Evolutionary conservation across 2,113 vertebrate species (phyloP).

Genomic region (Numenius arquata): DNA sequence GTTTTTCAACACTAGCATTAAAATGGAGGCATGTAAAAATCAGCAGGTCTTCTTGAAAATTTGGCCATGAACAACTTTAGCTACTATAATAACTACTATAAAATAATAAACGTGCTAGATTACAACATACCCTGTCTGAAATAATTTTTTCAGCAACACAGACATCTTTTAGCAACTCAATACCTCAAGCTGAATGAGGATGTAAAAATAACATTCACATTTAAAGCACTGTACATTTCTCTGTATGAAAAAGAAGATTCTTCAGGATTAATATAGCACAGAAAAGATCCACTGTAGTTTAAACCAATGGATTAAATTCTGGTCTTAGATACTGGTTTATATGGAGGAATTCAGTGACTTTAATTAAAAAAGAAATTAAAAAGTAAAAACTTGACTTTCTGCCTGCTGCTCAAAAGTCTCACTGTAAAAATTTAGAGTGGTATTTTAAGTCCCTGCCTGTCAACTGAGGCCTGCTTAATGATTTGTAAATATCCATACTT

Average conservation of each 20-base stretch:
- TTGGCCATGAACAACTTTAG: background rate
- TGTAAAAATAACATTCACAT: background rate
- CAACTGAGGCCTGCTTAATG: constrained; percentile 43
- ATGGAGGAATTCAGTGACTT: background rate
- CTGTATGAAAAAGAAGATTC: background rate
- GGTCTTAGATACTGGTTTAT: background rate
- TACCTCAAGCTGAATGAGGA: background rate
- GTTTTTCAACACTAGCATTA: background rate
- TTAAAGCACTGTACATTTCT: background rate
- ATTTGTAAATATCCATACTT: constrained; percentile 55
- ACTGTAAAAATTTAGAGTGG: background rate
- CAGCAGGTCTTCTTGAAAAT: background rate
- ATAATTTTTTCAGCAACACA: background rate
- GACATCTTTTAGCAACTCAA: background rate
- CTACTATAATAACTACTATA: background rate
- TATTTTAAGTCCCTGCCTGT: constrained; percentile 28
- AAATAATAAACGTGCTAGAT: background rate
- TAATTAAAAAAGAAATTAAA: background rate
- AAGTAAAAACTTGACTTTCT: background rate
- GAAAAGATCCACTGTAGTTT: background rate
- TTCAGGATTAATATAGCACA: background rate
- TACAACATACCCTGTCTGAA: background rate
- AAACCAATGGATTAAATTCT: background rate
- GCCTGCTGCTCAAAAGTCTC: background rate
- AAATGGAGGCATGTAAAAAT: background rate